Conservation (phyloP, 2,888 invertebrate species). For the Oscheius myriophilus region DNA sequence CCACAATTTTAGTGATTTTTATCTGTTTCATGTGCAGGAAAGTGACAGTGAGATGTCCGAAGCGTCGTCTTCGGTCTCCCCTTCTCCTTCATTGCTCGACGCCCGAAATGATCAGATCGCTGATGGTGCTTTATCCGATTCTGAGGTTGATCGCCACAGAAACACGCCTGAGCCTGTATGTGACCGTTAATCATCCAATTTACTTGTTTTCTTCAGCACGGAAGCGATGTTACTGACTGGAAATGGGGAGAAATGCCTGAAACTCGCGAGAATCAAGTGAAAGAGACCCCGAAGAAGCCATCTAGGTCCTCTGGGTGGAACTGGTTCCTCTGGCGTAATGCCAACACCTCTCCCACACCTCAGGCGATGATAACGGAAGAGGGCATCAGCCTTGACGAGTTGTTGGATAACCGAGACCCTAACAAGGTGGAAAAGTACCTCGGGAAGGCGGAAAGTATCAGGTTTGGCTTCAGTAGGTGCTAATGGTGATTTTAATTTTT, state of each 20-base stretch:
- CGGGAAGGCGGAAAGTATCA: constrained; percentile 52
- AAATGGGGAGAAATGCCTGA: constrained; percentile 73
- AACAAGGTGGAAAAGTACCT: constrained; percentile 64
- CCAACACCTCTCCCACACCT: not conserved
- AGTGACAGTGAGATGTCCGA: constrained; percentile 46
- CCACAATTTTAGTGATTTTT: not conserved
- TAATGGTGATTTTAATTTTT: constrained; percentile 7
- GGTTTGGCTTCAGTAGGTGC: constrained; percentile 28
- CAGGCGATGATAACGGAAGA: constrained; percentile 35
- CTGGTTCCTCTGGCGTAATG: constrained; percentile 8
- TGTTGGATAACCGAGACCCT: constrained; percentile 56
- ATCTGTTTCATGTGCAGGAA: constrained; percentile 15
- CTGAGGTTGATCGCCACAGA: constrained; percentile 72
- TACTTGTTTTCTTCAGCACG: constrained; percentile 38
- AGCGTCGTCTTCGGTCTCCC: constrained; percentile 48
- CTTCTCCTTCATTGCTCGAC: constrained; percentile 48
- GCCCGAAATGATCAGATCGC: constrained; percentile 50
- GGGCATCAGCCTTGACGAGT: constrained; percentile 63
- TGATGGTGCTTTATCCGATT: constrained; percentile 67
- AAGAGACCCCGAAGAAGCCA: constrained; percentile 21
- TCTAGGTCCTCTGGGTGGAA: constrained; percentile 7
- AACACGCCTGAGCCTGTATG: constrained; percentile 77
- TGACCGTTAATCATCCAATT: not conserved
- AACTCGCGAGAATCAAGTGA: constrained; percentile 39
- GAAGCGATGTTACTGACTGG: constrained; percentile 69